Percentiles rank a stretch among this genome's conserved stretches.
These are phyloP conservation scores for Ptilodon capucinus DNA, from an alignment of 2,888 invertebrate genomes.

Conservation along the genomic window DNA sequence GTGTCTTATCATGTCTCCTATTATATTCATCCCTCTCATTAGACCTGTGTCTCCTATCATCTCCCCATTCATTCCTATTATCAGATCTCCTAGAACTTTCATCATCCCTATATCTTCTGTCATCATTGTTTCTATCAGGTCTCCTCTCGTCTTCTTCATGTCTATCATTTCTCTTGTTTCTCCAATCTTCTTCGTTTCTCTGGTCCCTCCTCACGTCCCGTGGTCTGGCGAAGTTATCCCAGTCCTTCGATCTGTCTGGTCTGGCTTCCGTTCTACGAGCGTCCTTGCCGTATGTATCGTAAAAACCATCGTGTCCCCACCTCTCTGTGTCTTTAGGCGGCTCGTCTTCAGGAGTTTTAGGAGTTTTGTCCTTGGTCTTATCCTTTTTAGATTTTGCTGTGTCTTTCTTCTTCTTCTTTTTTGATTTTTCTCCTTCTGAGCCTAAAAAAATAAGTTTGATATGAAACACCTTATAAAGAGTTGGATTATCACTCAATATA, in stretches of 20 bases:
- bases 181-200: slow-evolving; percentile 23
- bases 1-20: slow-evolving; percentile 10
- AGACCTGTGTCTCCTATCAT: slow-evolving; percentile 9
- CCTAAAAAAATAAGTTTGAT: slow-evolving; percentile 37
- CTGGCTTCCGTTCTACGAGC: slow-evolving; percentile 52
- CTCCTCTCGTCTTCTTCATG: slow-evolving; percentile 21
- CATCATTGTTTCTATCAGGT: slow-evolving; percentile 8
- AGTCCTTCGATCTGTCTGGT: slow-evolving; percentile 38
- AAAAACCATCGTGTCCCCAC: slow-evolving; percentile 76
- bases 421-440: slow-evolving; percentile 47
- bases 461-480: too few relatives aligned
- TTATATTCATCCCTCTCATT: slow-evolving; percentile 18
- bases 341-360: slow-evolving; percentile 44
- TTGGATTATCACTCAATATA: too few relatives aligned
- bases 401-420: slow-evolving; percentile 46
- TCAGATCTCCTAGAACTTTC: slow-evolving; percentile 3
- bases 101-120: slow-evolving; percentile 1
- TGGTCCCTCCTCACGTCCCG: slow-evolving; percentile 25
- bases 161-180: slow-evolving; percentile 16
- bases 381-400: slow-evolving; percentile 52
- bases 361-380: slow-evolving; percentile 41
- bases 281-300: slow-evolving; percentile 69
- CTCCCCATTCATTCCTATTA: slow-evolving; percentile 14
- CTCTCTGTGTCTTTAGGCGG: slow-evolving; percentile 49
- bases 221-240: slow-evolving; percentile 48